Conservation (phyloP, 2,888 invertebrate species). For the Lomographa bimaculata region DNA sequence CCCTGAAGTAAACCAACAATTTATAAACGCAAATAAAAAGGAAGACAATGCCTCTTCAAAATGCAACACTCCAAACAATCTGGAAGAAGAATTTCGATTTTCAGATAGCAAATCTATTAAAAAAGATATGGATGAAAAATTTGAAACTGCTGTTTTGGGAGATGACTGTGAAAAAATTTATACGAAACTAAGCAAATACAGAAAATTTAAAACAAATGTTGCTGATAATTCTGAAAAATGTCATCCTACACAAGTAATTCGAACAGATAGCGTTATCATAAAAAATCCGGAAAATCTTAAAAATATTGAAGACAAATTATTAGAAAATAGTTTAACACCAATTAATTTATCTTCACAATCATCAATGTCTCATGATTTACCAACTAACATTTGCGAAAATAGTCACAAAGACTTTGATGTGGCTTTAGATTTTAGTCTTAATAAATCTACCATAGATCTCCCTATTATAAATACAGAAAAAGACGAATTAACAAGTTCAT, state of each 20-base stretch:
- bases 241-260: conserved; percentile 39
- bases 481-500: conserved; percentile 12
- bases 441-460: conserved; percentile 38
- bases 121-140: conserved; percentile 8
- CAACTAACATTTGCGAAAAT: conserved; percentile 16
- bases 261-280: conserved; percentile 76
- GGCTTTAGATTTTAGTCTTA: conserved; percentile 66
- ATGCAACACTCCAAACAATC: not conserved
- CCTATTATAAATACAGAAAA: conserved; percentile 26
- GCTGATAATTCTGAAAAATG: conserved; percentile 37
- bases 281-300: conserved; percentile 73
- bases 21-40: conserved; percentile 73
- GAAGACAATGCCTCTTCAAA: conserved; percentile 31
- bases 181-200: conserved; percentile 68
- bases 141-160: conserved; percentile 12
- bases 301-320: conserved; percentile 42
- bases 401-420: conserved; percentile 34
- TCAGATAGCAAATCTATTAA: conserved; percentile 1
- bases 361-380: conserved; percentile 10
- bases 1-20: conserved; percentile 78
- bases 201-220: conserved; percentile 54
- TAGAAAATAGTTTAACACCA: conserved; percentile 25
- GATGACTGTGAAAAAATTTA: conserved; percentile 53
- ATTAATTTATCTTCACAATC: conserved; percentile 51
- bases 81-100: conserved; percentile 1